Evolutionary conservation across 2,888 invertebrate species (phyloP), one percentile per base, ranked within the genome.

Genomic region (Craniophora ligustri): DNA sequence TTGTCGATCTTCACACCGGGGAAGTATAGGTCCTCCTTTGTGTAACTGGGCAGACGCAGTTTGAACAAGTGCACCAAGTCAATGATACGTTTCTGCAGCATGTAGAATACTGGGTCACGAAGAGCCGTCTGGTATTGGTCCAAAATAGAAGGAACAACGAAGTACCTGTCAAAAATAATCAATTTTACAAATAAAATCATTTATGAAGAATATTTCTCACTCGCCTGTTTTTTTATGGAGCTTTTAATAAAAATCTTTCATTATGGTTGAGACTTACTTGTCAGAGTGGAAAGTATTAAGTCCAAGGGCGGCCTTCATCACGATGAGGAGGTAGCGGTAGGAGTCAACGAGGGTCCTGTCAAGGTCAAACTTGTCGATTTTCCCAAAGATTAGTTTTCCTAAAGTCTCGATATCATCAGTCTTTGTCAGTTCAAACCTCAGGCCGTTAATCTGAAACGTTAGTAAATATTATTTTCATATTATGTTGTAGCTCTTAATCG

Each of bases 101-200:
- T 94, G 84, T 95, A 97, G 94, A 96, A 96, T 38, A 95, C 93
- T 14, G 97, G 97, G 80, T 97, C 97, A 63, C 96, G 95, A 65
- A 96, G 87, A 71, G 95, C 94, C 3, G 96, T n/a, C n/a, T n/a
- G n/a, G n/a, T n/a, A n/a, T n/a, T n/a, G n/a, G n/a, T n/a, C n/a
- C n/a, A n/a, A n/a, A 1, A 95, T 91, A 7, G 95, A 91, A 10
- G 96, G 95, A 5, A 90, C 81, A 2, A 94, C 86, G 63, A 94
- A 94, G 76, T 94, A 92, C 13, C 93, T 89, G 72, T 58, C 81
- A 76, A 64, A 83, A 76, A 5, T 8, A 7, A 42, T 21, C n/a
- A 26, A 1, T 26, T 15, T 18, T 5, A 44, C 2, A 10, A 14
- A 6, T 1, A 1, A n/a, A 2, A 7, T 5, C 11, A n/a, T n/a